Percentiles rank a stretch among this genome's conserved stretches.
phyloP scores from a whole-genome alignment of 2,113 vertebrate species.

The Ahaetulla prasina region DNA sequence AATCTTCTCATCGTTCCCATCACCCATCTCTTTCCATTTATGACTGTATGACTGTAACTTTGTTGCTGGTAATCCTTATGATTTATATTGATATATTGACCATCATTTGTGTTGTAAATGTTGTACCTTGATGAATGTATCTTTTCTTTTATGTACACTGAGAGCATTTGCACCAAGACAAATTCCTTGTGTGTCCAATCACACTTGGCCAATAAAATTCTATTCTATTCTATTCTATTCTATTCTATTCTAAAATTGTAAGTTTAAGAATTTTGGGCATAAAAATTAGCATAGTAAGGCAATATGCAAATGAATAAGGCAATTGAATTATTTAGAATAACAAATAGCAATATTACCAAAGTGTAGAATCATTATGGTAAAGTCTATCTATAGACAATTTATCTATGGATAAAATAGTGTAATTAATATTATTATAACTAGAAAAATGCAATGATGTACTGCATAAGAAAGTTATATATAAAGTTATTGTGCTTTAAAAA shows the following conservation, averaged over 20 bases:
- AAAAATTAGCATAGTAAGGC: not conserved
- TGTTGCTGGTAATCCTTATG: too few species aligned
- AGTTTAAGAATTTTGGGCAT: not conserved
- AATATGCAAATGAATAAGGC: not conserved
- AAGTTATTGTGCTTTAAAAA: not conserved
- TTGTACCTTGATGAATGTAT: too few species aligned
- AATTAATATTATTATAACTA: not conserved
- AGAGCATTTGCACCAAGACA: too few species aligned
- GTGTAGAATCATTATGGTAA: not conserved
- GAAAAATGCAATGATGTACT: not conserved
- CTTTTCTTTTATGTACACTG: too few species aligned
- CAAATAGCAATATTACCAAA: not conserved
- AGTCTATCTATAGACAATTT: not conserved
- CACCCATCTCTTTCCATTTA: too few species aligned
- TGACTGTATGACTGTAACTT: too few species aligned
- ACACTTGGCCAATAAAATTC: too few species aligned
- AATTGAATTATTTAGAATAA: not conserved
- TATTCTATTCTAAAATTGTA: not conserved
- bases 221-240: too few species aligned
- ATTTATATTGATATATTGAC: too few species aligned
- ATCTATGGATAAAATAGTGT: not conserved
- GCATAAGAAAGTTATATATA: not conserved
- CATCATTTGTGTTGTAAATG: too few species aligned
- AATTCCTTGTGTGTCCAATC: too few species aligned
- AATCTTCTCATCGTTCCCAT: too few species aligned